Evolutionary conservation across 2,113 vertebrate genomes (phyloP), one percentile per base, ranked within the genome.

Genomic region (Prochilodus magdalenae): DNA sequence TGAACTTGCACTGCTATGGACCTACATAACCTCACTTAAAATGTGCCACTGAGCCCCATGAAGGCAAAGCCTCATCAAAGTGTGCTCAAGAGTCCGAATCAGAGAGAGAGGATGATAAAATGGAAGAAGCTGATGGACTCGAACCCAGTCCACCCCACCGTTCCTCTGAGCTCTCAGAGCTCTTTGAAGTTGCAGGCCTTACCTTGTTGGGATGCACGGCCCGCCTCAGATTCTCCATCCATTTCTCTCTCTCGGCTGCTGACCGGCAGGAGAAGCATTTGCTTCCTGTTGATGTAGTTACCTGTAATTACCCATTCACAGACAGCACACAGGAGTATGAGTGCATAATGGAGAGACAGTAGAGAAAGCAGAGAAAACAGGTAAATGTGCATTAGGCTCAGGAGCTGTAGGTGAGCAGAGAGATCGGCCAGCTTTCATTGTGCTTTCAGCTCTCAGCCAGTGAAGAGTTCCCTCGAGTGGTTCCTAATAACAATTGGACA

Each of bases 201-300:
- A 97, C 96, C 91, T 98, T 99, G 92, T 99, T 99, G 74, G 98
- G 98, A 83, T 99, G 97, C 65, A 99, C 97, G 0, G 98, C 98
- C 71, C 98, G 91, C 51, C 98, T 90, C 75, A 99, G 92, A 90
- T 99, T 99, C 90, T 99, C 98, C 98, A 99, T 99, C 98, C 98
- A 99, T 91, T 99, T 99, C 87, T 99, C 98, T 81, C 97, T 91
- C 85, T 99, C 98, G 0, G 98, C 98, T 5, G 97, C 96, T 0
- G 98, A 99, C 10, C 98, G 96, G 82, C 98, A 99, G 0, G 97
- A 99, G 90, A 99, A 99, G 87, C 98, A 99, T 87, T 99, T 99
- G 77, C 97, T 99, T 51, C 98, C 98, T 3, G 97, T 96, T 0
- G 97, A 94, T n/a, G 98, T 98, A 0, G 97, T 99, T 85, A 99